Evolutionary conservation across 2,113 vertebrate species (phyloP), one percentile per base, ranked within the genome.

Genomic region (Leptobrachium leishanense): DNA sequence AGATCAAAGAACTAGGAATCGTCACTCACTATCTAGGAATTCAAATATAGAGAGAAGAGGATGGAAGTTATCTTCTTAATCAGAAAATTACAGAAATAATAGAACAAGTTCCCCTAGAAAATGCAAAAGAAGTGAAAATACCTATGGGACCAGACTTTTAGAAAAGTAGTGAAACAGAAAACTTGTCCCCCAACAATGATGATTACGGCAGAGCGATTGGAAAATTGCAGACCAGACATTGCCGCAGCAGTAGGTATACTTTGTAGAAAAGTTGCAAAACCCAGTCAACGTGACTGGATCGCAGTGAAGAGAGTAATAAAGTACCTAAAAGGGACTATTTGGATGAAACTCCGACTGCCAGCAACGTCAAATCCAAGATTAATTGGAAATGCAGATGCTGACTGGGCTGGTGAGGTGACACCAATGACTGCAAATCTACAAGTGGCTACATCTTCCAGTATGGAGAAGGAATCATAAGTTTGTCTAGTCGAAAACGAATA

Each of bases 181-280:
- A 69, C 43, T 69, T 69, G 67, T 44, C 46, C 44, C 67, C 67
- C 42, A 69, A 69, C 67, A 69, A 69, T 69, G 67, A 69, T 44
- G 15, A 43, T 43, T 44, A 44, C 67, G 4, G 43, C 67, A 69
- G 11, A 13, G 67, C 42, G 15, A 69, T 69, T 43, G 12, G 12
- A 67, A 67, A 69, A 44, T 44, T 44, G 46, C 15, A 31, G 44
- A 53, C 46, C 15, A 44, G 39, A 20, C 2, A 13, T 44, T 44
- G 41, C 2, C 5, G 42, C 68, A 44, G 68, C 43, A 64, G 62
- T 64, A 10, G n/a, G 62, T 8, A 39, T 39, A 31, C 5, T 31
- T 39, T 64, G 62, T 10, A 64, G 31, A 64, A 64, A 64, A 31
- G 13, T 64, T 64, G 13, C 55, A 57, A 57, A 2, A 57, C 55